Base-by-base conservation (phyloP, 2,888 invertebrate genomes). In the Lamellibrachia columna region DNA sequence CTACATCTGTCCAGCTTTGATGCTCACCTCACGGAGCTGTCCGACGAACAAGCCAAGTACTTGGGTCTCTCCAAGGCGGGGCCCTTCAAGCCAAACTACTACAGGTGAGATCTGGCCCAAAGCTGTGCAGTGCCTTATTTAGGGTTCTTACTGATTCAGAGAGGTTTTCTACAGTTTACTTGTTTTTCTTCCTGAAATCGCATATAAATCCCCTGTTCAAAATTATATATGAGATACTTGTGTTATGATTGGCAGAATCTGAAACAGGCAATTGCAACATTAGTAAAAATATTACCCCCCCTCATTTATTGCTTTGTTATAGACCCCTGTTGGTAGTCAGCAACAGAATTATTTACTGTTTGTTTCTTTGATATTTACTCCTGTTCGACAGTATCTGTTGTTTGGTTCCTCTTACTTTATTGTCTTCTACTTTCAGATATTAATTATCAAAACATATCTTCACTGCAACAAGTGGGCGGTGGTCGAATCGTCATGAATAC, bases 61-160 rank as follows among this genome's bases (percentile, higher is more conserved):
- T 98, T 99, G 97, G 99, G 99, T 94, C 98, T 99, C 60, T 99
- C 98, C 96, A 99, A 99, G 97, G 98, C 99, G 92, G 99, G 99
- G 92, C 99, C 99, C 91, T 99, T 99, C 97, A 99, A 99, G 97
- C 99, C 99, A 94, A 99, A 99, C 97, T 99, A 99, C 97, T 99
- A 99, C 97, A 98, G 99, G 98, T 99, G 93, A 93, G 94, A 92
- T n/a, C 9, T 58, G n/a, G 22, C 15, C 90, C 22, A 91, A 3
- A 52, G 22, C 40, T 40, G 15, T 91, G 11, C 28, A 90, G 2
- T 52, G 8, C 90, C 2, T 40, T 22, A 90, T 9, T 90, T 22
- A 9, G 9, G 28, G 7, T 2, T 75, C n/a, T n/a, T 22, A 22
- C 55, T 75, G 15, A 6, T 15, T 75, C 22, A 75, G 22, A 75